These are phyloP conservation scores for Pteruthius melanotis DNA, from an alignment of 2,113 vertebrate genomes.

Conservation along the genomic window DNA sequence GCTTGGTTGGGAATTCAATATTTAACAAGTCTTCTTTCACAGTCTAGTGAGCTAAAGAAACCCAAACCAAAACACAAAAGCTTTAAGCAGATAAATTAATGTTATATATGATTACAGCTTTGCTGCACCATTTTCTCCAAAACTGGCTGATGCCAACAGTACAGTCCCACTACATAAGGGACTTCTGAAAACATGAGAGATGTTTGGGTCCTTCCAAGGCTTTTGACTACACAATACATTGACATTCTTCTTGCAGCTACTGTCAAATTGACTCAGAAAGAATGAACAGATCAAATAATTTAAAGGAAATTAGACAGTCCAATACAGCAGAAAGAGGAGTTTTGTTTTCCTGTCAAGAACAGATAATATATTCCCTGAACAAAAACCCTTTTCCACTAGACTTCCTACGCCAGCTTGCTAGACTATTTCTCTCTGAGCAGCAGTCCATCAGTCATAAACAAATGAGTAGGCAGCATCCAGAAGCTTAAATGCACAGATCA, in stretches of 20 bases:
- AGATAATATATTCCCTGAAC: neutral
- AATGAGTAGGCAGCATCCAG: neutral
- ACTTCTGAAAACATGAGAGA: neutral
- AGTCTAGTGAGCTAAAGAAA: neutral
- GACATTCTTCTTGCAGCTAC: neutral
- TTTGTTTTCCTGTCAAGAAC: neutral
- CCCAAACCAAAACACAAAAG: neutral
- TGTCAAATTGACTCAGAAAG: neutral
- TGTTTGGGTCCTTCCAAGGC: neutral
- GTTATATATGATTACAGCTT: neutral
- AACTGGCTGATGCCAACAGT: neutral
- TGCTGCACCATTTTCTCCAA: neutral
- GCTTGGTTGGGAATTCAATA: neutral
- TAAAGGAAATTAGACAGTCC: neutral
- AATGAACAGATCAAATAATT: neutral
- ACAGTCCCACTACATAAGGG: neutral
- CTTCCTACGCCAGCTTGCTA: neutral
- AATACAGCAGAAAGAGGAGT: neutral
- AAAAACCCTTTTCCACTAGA: neutral
- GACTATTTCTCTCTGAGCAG: neutral
- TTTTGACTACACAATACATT: neutral
- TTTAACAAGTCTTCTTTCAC: neutral
- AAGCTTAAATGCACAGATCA: neutral
- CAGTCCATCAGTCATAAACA: neutral
- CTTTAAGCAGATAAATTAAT: neutral